phyloP scores from a whole-genome alignment of 2,888 invertebrate species.

The Bellardia bayeri region DNA sequence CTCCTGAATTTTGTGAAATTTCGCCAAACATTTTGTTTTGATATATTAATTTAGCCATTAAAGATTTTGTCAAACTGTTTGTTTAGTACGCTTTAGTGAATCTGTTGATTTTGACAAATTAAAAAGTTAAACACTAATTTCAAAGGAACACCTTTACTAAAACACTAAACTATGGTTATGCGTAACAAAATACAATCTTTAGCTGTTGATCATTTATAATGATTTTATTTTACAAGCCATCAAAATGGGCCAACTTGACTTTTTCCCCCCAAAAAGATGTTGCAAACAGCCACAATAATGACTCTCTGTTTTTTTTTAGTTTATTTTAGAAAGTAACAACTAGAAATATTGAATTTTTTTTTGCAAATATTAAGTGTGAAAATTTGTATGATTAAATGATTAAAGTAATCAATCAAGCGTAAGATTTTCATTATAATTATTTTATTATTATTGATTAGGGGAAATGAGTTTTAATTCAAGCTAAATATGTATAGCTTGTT shows the following conservation, averaged over 20 bases:
- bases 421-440: background rate
- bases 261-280: background rate
- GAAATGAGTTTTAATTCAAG: too few relatives aligned
- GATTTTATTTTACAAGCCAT: constrained; percentile 25
- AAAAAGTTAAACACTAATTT: constrained; percentile 34
- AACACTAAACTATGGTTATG: too few relatives aligned
- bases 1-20: background rate
- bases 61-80: background rate
- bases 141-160: background rate
- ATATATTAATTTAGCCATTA: background rate
- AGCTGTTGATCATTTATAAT: constrained; percentile 12
- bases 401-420: constrained; percentile 35
- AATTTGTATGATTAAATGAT: constrained; percentile 6
- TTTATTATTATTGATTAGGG: background rate
- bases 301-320: background rate
- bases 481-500: too few relatives aligned
- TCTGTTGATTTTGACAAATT: constrained; percentile 55
- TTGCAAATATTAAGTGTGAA: constrained; percentile 17
- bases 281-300: background rate
- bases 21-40: background rate
- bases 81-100: constrained; percentile 14
- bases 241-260: constrained; percentile 35
- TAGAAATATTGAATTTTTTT: constrained; percentile 8
- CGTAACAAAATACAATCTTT: constrained; percentile 18
- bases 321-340: constrained; percentile 7